Evolutionary conservation across 1,140 invertebrate genomes (phyloP).

Genomic region (Drosophila micromelanica): DNA sequence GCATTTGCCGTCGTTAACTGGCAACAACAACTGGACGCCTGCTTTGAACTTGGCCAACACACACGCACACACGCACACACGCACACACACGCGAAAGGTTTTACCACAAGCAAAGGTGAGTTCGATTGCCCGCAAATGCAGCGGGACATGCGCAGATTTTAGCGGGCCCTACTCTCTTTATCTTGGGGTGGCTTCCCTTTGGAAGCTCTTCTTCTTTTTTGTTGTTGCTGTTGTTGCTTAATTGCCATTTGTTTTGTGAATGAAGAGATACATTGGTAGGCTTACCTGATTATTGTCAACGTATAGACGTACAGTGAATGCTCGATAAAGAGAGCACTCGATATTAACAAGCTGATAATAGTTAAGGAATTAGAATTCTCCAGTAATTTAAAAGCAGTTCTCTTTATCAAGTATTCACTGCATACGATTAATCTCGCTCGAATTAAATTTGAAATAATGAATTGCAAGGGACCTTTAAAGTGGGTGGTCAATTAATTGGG

Average conservation of each 20-base stretch:
- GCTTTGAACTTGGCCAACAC: conserved; percentile 72
- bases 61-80: background rate
- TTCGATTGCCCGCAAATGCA: conserved; percentile 65
- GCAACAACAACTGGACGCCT: conserved; percentile 53
- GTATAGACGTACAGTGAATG: background rate
- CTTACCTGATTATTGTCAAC: background rate
- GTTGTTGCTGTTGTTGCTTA: conserved; percentile 16
- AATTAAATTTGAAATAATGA: conserved; percentile 25
- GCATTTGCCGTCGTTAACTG: conserved; percentile 64
- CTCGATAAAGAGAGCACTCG: too few species aligned
- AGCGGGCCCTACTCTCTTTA: conserved; percentile 3
- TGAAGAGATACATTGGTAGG: conserved; percentile 34
- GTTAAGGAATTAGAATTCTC: too few species aligned
- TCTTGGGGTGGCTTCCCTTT: background rate
- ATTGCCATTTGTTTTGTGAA: conserved; percentile 67
- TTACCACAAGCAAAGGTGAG: conserved; percentile 63
- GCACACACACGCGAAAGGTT: conserved; percentile 12
- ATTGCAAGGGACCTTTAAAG: background rate
- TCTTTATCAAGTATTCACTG: too few species aligned
- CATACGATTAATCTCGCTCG: background rate
- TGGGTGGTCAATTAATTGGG: conserved; percentile 55
- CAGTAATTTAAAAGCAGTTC: too few species aligned
- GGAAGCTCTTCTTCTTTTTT: too few species aligned
- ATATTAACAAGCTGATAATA: too few species aligned
- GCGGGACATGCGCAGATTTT: conserved; percentile 64